Evolutionary conservation across 2,888 invertebrate genomes (phyloP).

Genomic region (Drosophila meridionalis): DNA sequence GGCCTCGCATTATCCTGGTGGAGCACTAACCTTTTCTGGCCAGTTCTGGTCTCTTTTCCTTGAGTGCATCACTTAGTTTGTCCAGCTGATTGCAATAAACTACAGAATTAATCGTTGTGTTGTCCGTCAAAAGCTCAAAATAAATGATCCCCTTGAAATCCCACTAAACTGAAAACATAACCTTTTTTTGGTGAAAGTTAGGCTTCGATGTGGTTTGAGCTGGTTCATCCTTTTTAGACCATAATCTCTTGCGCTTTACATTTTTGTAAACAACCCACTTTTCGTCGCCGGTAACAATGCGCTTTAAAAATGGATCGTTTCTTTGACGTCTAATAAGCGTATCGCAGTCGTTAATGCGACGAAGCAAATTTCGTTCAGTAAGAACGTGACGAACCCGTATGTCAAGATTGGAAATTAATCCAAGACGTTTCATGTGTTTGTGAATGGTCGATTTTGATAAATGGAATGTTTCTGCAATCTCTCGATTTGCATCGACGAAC

Average conservation of each 20-base stretch:
- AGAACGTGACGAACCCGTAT: neutral
- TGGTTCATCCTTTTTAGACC: neutral
- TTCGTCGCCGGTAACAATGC: neutral
- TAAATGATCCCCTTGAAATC: too few species aligned
- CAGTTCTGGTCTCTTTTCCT: neutral
- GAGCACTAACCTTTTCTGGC: neutral
- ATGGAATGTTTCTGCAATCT: too few species aligned
- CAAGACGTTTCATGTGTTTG: neutral
- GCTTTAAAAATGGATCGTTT: neutral
- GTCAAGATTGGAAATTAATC: neutral
- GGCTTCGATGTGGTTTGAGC: too few species aligned
- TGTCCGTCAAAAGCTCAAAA: neutral
- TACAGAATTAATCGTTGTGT: neutral
- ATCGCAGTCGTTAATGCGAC: neutral
- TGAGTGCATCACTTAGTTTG: neutral
- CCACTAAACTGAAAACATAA: too few species aligned
- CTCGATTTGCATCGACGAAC: too few species aligned
- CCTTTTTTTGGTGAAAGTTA: too few species aligned
- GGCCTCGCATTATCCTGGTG: neutral
- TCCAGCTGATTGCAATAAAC: neutral
- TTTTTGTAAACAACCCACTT: neutral
- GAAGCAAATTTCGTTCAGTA: neutral
- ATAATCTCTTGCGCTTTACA: neutral
- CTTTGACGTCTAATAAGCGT: neutral
- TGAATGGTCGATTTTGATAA: neutral